Conservation (phyloP, 2,113 vertebrate genomes). For the Alligator mississippiensis region DNA sequence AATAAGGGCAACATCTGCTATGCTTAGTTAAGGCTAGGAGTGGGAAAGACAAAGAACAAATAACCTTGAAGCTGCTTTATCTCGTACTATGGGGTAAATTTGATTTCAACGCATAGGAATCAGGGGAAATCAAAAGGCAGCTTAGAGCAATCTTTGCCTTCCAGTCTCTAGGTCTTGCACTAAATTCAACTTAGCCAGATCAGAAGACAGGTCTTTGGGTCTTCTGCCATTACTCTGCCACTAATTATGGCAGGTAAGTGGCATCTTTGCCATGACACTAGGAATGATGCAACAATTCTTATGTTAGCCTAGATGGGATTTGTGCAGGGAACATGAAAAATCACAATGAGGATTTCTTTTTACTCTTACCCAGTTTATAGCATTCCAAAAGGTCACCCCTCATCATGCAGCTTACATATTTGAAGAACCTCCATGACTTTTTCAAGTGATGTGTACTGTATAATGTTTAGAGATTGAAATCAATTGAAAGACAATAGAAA, state of each 20-base stretch:
- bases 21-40: background rate
- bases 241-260: background rate
- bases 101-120: background rate
- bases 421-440: background rate
- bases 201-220: background rate
- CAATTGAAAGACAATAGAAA: constrained; percentile 11
- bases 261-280: background rate
- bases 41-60: constrained; percentile 19
- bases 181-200: background rate
- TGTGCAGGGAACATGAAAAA: background rate
- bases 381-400: background rate
- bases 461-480: background rate
- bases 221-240: background rate
- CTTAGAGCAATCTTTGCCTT: background rate
- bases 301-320: background rate
- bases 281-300: background rate
- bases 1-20: background rate
- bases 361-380: background rate
- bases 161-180: background rate
- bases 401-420: background rate
- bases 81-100: background rate
- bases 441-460: background rate
- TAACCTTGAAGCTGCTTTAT: background rate
- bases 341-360: background rate
- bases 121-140: background rate